These are phyloP conservation scores for Ramphastos sulfuratus DNA, from an alignment of 2,113 vertebrate genomes.

Conservation along the genomic window DNA sequence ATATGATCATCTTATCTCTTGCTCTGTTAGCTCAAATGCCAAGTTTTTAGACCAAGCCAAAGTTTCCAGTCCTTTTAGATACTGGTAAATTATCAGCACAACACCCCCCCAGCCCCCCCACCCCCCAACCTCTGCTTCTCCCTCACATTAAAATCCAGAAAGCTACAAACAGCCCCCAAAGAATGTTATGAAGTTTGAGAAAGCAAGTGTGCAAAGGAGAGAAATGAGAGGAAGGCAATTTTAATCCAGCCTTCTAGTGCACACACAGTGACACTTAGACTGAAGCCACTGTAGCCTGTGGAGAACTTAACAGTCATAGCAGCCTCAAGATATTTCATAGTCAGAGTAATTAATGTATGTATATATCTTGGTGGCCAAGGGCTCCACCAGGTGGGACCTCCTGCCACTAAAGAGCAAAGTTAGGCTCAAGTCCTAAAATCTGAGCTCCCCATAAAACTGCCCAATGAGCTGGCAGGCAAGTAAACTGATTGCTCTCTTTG, in stretches of 20 bases:
- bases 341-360: background rate
- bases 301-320: background rate
- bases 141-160: background rate
- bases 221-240: background rate
- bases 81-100: background rate
- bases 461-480: accelerated
- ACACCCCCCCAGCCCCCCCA: too few relatives aligned
- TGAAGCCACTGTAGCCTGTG: background rate
- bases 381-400: background rate
- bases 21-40: background rate
- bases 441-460: background rate
- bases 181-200: background rate
- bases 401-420: background rate
- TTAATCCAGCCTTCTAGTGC: background rate
- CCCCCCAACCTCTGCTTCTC: background rate
- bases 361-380: background rate
- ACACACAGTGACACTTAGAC: accelerated
- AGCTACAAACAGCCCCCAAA: background rate
- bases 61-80: background rate
- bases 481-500: accelerated
- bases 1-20: background rate
- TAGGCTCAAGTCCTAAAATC: background rate
- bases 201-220: background rate
- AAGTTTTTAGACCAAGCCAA: background rate
- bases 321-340: background rate